Conservation (phyloP, 2,888 invertebrate genomes). For the Ornithoptera priamus region DNA sequence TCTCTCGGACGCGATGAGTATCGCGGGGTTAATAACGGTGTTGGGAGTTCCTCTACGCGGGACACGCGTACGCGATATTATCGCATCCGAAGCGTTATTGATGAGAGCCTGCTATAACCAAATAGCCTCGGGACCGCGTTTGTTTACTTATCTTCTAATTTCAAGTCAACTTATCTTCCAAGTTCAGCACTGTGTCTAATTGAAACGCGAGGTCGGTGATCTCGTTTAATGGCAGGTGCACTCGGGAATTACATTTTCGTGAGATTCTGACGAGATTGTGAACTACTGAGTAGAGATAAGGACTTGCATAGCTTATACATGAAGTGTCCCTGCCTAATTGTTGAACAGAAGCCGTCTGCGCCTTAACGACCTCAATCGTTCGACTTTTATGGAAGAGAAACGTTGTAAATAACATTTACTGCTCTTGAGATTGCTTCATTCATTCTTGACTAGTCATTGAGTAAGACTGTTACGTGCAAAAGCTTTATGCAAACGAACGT, state of each 20-base stretch:
- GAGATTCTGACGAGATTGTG: constrained; percentile 70
- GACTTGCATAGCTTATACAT: constrained; percentile 47
- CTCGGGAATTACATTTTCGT: constrained; percentile 72
- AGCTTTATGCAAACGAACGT: constrained; percentile 28
- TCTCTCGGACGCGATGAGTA: constrained; percentile 73
- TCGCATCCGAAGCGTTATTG: constrained; percentile 75
- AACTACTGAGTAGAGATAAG: constrained; percentile 67
- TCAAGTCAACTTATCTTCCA: constrained; percentile 48
- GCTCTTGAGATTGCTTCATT: constrained; percentile 71
- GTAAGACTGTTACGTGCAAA: constrained; percentile 52
- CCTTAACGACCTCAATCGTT: constrained; percentile 55
- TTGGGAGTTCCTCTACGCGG: constrained; percentile 69
- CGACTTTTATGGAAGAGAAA: constrained; percentile 69
- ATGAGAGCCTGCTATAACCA: constrained; percentile 73
- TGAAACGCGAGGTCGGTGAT: constrained; percentile 63
- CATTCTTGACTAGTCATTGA: constrained; percentile 69
- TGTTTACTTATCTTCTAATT: constrained; percentile 64
- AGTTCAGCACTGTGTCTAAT: constrained; percentile 64
- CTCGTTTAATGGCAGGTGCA: constrained; percentile 74
- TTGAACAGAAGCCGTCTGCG: constrained; percentile 69
- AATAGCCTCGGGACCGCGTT: constrained; percentile 75
- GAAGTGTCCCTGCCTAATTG: constrained; percentile 63
- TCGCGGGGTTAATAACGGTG: constrained; percentile 76
- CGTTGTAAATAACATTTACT: constrained; percentile 67
- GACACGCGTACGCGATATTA: constrained; percentile 76